Evolutionary conservation across 2,113 vertebrate species (phyloP).

Genomic region (Rafetus swinhoei): DNA sequence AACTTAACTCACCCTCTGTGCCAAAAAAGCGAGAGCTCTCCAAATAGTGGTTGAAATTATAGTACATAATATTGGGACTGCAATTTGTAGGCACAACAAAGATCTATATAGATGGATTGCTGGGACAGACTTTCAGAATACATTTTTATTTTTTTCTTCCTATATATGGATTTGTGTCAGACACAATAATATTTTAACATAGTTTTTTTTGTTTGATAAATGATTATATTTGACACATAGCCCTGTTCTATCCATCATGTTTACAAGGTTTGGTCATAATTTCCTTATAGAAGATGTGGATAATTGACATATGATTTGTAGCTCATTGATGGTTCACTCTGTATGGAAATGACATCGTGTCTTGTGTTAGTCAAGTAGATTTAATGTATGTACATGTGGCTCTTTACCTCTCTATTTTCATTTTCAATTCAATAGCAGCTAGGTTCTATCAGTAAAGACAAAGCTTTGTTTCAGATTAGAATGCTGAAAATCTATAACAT

Average conservation of each 20-base stretch:
- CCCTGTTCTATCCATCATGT: neutral
- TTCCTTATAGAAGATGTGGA: neutral
- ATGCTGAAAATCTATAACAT: neutral
- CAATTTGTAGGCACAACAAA: neutral
- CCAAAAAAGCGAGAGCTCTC: neutral
- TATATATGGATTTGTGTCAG: neutral
- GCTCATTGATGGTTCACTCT: neutral
- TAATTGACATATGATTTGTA: neutral
- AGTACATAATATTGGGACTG: neutral
- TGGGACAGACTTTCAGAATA: neutral
- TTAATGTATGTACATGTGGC: neutral
- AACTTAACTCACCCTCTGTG: neutral
- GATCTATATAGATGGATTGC: neutral
- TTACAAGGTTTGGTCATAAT: conserved; percentile 20
- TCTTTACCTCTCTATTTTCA: neutral
- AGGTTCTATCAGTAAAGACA: neutral
- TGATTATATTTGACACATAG: neutral
- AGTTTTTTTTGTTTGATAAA: conserved; percentile 15
- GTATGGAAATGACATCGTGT: neutral
- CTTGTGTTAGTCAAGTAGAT: neutral
- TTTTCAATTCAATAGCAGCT: too few relatives aligned
- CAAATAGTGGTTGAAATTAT: neutral
- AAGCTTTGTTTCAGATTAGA: neutral
- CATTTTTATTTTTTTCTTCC: neutral
- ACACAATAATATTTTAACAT: neutral